Conservation (phyloP, 2,113 vertebrate species). For the Phasianus colchicus region DNA sequence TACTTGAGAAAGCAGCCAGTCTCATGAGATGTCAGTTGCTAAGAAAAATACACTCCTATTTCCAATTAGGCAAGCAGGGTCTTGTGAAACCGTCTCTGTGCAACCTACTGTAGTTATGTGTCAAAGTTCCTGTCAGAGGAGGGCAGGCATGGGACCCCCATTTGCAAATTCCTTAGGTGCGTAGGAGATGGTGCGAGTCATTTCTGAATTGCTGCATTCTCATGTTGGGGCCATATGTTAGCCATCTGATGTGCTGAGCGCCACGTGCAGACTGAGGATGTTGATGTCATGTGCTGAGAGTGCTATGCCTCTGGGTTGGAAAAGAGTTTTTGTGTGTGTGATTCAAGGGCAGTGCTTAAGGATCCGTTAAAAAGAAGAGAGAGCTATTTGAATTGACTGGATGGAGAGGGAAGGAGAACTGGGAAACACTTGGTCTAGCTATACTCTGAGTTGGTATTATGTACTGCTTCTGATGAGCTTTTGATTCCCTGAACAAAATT, state of each 20-base stretch:
- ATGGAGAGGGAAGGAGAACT: neutral
- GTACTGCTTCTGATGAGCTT: neutral
- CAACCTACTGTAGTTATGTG: neutral
- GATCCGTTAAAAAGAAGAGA: neutral
- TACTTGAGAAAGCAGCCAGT: neutral
- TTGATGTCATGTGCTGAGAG: neutral
- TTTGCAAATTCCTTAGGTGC: neutral
- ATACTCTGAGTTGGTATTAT: neutral
- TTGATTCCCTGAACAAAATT: neutral
- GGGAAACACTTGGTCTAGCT: neutral
- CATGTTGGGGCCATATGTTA: neutral
- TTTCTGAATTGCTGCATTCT: neutral
- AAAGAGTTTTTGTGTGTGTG: neutral
- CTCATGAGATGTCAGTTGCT: slow-evolving; percentile 32
- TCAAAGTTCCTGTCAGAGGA: neutral
- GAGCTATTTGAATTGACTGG: neutral
- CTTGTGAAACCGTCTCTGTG: slow-evolving; percentile 1
- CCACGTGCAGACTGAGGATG: neutral
- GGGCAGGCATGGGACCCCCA: neutral
- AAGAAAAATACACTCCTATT: slow-evolving; percentile 40
- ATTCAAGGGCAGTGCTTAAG: neutral
- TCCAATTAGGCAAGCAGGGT: neutral
- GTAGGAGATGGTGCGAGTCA: neutral
- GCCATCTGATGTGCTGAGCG: neutral
- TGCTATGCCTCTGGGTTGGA: neutral